These are phyloP conservation scores for Drosophila ogumai DNA, from an alignment of 1,140 invertebrate genomes.

Conservation along the genomic window DNA sequence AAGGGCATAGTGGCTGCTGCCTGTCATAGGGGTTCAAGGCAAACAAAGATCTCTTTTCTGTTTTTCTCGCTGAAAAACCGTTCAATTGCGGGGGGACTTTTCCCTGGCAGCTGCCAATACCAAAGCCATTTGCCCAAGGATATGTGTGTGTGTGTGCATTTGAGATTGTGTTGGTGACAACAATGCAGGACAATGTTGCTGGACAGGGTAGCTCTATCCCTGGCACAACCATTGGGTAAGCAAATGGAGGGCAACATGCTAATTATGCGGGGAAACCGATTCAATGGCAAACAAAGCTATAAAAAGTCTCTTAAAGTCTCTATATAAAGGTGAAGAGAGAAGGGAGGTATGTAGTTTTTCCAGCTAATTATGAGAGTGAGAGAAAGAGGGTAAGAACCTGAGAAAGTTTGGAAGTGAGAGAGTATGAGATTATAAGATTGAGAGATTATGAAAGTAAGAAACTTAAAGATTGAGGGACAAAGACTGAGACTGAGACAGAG, in stretches of 20 bases:
- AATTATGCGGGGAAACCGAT: slow-evolving; percentile 54
- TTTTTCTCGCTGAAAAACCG: slow-evolving; percentile 2
- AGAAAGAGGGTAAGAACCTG: not conserved
- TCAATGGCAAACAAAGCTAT: slow-evolving; percentile 26
- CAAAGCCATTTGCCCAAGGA: slow-evolving; percentile 25
- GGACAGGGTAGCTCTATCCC: not conserved
- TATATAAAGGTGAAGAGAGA: not conserved
- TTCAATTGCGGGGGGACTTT: slow-evolving; percentile 10
- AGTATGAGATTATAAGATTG: too few species aligned
- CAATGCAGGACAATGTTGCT: slow-evolving; percentile 8
- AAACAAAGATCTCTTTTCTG: slow-evolving; percentile 10
- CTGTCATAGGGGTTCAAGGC: not conserved
- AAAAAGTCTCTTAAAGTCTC: not conserved
- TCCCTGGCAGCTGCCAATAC: slow-evolving; percentile 11
- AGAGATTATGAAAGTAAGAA: too few species aligned
- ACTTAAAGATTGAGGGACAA: not conserved
- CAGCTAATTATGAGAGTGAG: not conserved
- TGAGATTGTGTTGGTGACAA: slow-evolving; percentile 15
- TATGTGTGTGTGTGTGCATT: slow-evolving; percentile 1
- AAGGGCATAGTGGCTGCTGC: not conserved
- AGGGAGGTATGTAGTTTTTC: too few species aligned
- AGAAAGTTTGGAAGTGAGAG: not conserved
- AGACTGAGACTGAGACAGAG: not conserved
- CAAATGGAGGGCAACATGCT: slow-evolving; percentile 47
- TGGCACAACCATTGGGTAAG: not conserved